A percentile compares a stretch with the other conserved stretches of the same genome.
These are phyloP conservation scores for Cryptocheilus praepositus DNA, from an alignment of 2,888 invertebrate species.

Conservation along the genomic window DNA sequence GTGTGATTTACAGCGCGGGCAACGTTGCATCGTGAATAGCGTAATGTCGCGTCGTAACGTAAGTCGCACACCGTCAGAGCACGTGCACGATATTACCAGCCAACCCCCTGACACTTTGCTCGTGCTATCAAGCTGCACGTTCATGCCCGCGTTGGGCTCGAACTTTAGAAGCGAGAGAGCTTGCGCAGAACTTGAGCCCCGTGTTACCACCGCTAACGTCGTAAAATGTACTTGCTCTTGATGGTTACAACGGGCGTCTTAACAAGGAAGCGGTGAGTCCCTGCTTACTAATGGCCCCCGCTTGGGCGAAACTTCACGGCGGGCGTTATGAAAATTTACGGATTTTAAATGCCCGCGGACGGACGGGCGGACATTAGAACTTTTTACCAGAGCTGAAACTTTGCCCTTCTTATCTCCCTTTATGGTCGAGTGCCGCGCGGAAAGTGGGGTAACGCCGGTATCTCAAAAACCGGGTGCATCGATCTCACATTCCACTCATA, in stretches of 20 bases:
- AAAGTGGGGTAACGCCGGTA: slow-evolving; percentile 59
- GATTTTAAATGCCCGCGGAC: slow-evolving; percentile 59
- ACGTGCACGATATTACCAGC: no score
- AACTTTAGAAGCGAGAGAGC: slow-evolving; percentile 14
- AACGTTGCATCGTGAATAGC: no score
- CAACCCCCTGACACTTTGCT: no score
- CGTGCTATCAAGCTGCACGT: slow-evolving; percentile 3
- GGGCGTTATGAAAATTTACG: slow-evolving; percentile 63
- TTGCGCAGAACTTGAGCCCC: slow-evolving; percentile 14
- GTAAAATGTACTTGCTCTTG: slow-evolving; percentile 8
- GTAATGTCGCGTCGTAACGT: no score
- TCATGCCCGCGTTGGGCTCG: slow-evolving; percentile 23
- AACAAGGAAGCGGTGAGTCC: slow-evolving; percentile 12
- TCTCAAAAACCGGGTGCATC: slow-evolving; percentile 44
- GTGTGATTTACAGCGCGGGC: no score
- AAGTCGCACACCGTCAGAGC: no score
- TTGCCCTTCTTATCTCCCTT: slow-evolving; percentile 59
- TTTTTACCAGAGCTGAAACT: slow-evolving; percentile 52
- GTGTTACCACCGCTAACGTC: slow-evolving; percentile 19
- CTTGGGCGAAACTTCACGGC: slow-evolving; percentile 35
- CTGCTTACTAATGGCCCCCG: slow-evolving; percentile 36
- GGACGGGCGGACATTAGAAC: slow-evolving; percentile 45
- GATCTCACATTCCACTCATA: slow-evolving; percentile 36
- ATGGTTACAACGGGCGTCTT: slow-evolving; percentile 21
- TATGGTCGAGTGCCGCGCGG: slow-evolving; percentile 57